phyloP scores from a whole-genome alignment of 2,888 invertebrate genomes.

The Agrilus biguttatus region DNA sequence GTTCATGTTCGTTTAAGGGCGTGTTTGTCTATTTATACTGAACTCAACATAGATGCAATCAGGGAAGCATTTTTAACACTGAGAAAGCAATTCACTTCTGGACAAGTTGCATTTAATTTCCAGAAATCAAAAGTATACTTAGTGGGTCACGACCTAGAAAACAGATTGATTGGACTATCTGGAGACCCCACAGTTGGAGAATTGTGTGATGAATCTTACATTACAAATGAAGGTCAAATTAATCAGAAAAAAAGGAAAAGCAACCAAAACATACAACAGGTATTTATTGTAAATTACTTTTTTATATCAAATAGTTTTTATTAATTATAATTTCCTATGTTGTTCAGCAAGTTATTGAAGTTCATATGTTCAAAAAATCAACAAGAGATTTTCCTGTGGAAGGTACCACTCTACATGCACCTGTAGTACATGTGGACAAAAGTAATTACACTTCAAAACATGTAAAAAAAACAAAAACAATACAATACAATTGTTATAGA shows the following conservation, averaged over 20 bases:
- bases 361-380: slow-evolving; percentile 45
- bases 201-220: slow-evolving; percentile 19
- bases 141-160: slow-evolving; percentile 45
- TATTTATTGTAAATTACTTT: slow-evolving; percentile 3
- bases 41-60: slow-evolving; percentile 40
- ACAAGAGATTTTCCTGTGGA: slow-evolving; percentile 38
- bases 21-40: slow-evolving; percentile 47
- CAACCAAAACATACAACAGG: slow-evolving; percentile 12
- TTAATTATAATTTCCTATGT: slow-evolving; percentile 8
- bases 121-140: slow-evolving; percentile 49
- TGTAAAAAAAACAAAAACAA: slow-evolving; percentile 3
- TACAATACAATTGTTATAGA: slow-evolving; percentile 16
- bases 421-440: slow-evolving; percentile 48
- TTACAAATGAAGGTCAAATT: slow-evolving; percentile 15
- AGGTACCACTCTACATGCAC: slow-evolving; percentile 30
- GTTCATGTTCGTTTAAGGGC: slow-evolving; percentile 54
- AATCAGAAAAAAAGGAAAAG: slow-evolving; percentile 20
- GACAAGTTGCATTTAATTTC: slow-evolving; percentile 57
- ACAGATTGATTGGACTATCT: slow-evolving; percentile 37
- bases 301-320: neutral
- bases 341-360: slow-evolving; percentile 42
- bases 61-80: slow-evolving; percentile 47
- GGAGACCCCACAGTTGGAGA: slow-evolving; percentile 40
- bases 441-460: slow-evolving; percentile 32
- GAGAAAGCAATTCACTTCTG: slow-evolving; percentile 57